Evolutionary conservation across 2,113 vertebrate genomes (phyloP).

Genomic region (Barbus barbus): DNA sequence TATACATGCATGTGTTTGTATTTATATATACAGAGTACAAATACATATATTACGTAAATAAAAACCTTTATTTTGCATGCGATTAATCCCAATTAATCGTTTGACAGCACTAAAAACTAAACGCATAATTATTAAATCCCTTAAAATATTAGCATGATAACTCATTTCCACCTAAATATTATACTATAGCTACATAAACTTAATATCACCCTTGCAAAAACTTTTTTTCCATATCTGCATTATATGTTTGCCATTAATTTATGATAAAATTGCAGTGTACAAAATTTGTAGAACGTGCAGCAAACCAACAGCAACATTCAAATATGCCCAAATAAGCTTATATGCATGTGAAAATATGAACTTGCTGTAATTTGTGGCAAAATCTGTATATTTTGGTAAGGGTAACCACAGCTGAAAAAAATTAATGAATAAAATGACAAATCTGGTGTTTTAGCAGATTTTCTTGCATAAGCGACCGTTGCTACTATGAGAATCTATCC

Average conservation of each 20-base stretch:
- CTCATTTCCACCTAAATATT: neutral
- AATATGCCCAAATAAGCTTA: too few species aligned
- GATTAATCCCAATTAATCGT: too few species aligned
- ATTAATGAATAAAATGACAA: too few species aligned
- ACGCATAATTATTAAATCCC: constrained; percentile 35
- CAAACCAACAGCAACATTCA: too few species aligned
- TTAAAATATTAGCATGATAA: constrained; percentile 56
- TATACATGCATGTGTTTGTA: too few species aligned
- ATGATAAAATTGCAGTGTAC: neutral
- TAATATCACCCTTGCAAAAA: neutral
- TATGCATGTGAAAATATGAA: neutral
- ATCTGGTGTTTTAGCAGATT: neutral
- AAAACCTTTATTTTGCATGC: too few species aligned
- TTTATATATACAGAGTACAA: too few species aligned
- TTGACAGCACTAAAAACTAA: too few species aligned
- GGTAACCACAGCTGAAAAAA: too few species aligned
- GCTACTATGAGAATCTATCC: neutral
- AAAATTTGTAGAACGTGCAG: too few species aligned
- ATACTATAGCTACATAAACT: neutral
- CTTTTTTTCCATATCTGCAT: neutral
- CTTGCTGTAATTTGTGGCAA: neutral
- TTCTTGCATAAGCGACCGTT: neutral
- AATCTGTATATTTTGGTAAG: neutral
- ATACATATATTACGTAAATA: too few species aligned
- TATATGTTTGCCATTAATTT: neutral